A percentile compares a stretch with the other conserved stretches of the same genome.
These are phyloP conservation scores for Cheilosia grossa DNA, from an alignment of 2,888 invertebrate genomes.

Conservation along the genomic window DNA sequence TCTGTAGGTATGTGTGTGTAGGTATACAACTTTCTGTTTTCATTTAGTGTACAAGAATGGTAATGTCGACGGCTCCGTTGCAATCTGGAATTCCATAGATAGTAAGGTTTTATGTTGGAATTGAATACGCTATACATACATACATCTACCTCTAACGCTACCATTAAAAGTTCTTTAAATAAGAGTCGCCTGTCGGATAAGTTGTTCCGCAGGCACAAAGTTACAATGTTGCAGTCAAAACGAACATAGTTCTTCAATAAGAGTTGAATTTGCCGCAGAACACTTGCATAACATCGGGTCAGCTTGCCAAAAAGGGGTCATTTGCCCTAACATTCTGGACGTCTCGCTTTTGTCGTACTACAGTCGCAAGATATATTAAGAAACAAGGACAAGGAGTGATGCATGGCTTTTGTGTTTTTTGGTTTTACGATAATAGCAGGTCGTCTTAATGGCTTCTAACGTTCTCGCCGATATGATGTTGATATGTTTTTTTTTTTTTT, in stretches of 20 bases:
- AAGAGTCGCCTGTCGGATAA: neutral
- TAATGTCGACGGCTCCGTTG: neutral
- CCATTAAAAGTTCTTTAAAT: neutral
- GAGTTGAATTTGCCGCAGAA: constrained; percentile 15
- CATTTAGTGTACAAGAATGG: constrained; percentile 22
- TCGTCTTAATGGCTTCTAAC: too few species aligned
- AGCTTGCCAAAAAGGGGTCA: constrained; percentile 46
- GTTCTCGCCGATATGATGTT: too few species aligned
- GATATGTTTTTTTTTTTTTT: too few species aligned
- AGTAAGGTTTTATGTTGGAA: too few species aligned
- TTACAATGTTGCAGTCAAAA: neutral
- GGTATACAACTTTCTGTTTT: constrained; percentile 31
- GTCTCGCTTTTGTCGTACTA: neutral
- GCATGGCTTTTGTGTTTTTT: too few species aligned
- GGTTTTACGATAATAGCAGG: too few species aligned
- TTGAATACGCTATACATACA: too few species aligned
- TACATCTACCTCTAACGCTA: neutral
- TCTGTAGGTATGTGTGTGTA: constrained; percentile 23
- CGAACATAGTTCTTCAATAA: neutral
- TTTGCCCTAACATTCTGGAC: constrained; percentile 16
- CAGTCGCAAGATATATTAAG: too few species aligned
- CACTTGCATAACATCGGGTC: constrained; percentile 21
- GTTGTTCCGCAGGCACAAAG: neutral
- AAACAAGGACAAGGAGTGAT: too few species aligned
- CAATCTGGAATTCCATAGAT: neutral